Base-by-base conservation (phyloP, 2,113 vertebrate genomes). In the Tetrao urogallus region DNA sequence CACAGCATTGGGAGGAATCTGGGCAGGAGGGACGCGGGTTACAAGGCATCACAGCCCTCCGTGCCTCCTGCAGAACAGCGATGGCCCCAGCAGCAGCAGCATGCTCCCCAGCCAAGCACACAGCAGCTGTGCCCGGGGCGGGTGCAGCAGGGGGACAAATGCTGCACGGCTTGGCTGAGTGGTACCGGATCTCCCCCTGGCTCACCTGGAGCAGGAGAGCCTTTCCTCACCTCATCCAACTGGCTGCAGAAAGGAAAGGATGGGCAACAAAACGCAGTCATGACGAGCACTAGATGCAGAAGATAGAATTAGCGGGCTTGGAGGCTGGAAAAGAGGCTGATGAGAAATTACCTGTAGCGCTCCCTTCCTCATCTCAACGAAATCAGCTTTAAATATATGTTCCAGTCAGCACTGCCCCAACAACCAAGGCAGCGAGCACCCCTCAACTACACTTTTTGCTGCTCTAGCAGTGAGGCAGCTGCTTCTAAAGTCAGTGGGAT, bases 361-460 rank as follows among this genome's bases (percentile, higher is more conserved):
- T 65, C 20, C 0, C 4, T 20, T 3, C 28, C 20, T 70, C 11
- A 40, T 6, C 17, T 20, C 75, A 82, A 81, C n/a, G 27, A 4
- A 30, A 57, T 13, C 24, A 4, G 20, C 30, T 88, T 65, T 73
- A 85, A 89, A 14, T 24, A 58, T 38, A 52, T 7, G 27, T 40
- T 21, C 56, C n/a, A 3, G 2, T 5, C 72, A 76, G 58, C 1
- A 9, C 20, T 56, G 36, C 24, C 64, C 25, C 61, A 57, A 30
- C 2, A 2, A 0, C 4, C 3, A 34, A 38, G 64, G 27, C 69
- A 27, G 22, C 2, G 4, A 77, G 56, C 27, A 67, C 47, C 27
- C 25, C n/a, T 21, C 24, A 69, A 47, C n/a, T 47, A 63, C 24
- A 1, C 16, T 20, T 3, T 7, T 36, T 8, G 13, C 18, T 0